A percentile compares a stretch with the other conserved stretches of the same genome.
phyloP scores from a whole-genome alignment of 2,797 vertebrate genomes.

The Hylomyscus alleni region DNA sequence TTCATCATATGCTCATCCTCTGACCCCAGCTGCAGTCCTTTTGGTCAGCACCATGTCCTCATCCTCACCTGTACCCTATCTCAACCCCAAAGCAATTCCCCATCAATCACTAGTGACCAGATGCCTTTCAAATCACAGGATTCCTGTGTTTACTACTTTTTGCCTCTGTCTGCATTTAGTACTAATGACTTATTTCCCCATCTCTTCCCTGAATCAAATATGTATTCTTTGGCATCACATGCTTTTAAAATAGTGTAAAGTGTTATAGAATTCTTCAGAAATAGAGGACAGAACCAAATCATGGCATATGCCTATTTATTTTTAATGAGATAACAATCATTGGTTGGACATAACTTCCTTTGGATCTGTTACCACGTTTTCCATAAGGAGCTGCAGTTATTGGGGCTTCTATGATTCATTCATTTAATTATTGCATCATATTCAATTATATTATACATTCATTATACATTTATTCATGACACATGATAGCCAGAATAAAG shows the following conservation, averaged over 20 bases:
- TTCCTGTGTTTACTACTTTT: not conserved
- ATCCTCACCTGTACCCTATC: too few relatives aligned
- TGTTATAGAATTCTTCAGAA: slow-evolving; percentile 9
- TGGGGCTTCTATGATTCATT: slow-evolving; percentile 2
- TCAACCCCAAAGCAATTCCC: not conserved
- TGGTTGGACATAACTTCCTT: slow-evolving; percentile 4
- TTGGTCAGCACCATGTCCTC: too few relatives aligned
- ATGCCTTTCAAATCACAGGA: not conserved
- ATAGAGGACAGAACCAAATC: not conserved
- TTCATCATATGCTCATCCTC: too few relatives aligned
- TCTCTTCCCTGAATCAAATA: not conserved
- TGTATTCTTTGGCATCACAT: not conserved
- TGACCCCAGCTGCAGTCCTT: too few relatives aligned
- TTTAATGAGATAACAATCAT: slow-evolving; percentile 35
- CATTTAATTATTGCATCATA: not conserved
- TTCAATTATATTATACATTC: not conserved
- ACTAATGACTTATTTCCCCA: not conserved
- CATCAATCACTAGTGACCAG: not conserved
- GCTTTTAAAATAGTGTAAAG: not conserved
- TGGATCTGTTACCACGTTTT: slow-evolving; percentile 16
- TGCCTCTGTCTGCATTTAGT: not conserved
- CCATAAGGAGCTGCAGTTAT: not conserved
- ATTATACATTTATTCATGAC: not conserved
- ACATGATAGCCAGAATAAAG: slow-evolving; percentile 7
- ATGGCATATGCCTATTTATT: not conserved